These are phyloP conservation scores for Campylomormyrus tamandua DNA, from an alignment of 2,113 vertebrate species.

Conservation along the genomic window DNA sequence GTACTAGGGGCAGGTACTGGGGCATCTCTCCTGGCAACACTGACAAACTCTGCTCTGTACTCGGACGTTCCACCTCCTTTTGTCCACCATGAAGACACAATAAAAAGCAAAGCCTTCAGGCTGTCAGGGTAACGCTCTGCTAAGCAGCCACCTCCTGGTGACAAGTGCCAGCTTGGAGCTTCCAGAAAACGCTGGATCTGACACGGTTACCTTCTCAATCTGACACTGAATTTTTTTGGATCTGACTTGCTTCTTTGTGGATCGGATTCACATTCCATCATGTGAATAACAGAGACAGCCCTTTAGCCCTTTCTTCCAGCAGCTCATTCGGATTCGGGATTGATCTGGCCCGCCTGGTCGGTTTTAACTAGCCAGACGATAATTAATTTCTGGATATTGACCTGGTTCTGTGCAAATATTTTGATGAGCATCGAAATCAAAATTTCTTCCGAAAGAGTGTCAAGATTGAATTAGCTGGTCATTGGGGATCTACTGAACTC, in stretches of 20 bases:
- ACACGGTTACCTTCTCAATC: neutral
- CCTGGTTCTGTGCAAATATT: constrained; percentile 22
- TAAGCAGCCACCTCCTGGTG: constrained; percentile 31
- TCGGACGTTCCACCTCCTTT: neutral
- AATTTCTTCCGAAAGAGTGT: constrained; percentile 19
- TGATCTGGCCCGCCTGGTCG: constrained; percentile 35
- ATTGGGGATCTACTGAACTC: neutral
- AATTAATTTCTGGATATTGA: constrained; percentile 25
- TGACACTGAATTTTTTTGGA: neutral
- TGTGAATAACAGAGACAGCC: too few species aligned
- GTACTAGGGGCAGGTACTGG: neutral
- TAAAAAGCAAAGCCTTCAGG: neutral
- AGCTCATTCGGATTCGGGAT: constrained; percentile 28
- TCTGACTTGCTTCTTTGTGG: neutral
- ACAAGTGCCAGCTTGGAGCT: constrained; percentile 10
- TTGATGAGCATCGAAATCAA: constrained; percentile 31
- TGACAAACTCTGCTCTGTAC: neutral
- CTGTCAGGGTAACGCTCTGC: neutral
- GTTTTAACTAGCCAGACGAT: constrained; percentile 10
- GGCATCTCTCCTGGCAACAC: neutral
- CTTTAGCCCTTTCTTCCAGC: neutral
- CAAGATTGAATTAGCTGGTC: neutral
- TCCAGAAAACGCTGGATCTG: neutral
- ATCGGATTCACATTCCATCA: neutral
- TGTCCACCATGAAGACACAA: neutral